Percentiles rank a stretch among this genome's conserved stretches.
Conservation (phyloP, 2,113 vertebrate species). For the Periophthalmus modestus region DNA sequence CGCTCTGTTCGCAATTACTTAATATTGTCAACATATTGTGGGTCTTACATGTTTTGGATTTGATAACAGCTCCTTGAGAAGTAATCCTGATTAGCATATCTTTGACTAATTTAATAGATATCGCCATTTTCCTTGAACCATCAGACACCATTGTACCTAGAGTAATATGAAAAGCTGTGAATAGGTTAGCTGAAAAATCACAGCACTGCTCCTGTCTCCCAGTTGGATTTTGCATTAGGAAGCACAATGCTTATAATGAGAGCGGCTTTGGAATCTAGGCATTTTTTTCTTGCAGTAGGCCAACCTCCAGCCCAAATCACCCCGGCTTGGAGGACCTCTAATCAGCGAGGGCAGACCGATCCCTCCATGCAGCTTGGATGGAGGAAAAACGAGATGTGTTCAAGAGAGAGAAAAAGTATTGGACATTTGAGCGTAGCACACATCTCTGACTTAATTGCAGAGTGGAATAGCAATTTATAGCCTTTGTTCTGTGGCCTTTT, state of each 20-base stretch:
- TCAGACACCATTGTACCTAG: not conserved
- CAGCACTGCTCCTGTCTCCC: not conserved
- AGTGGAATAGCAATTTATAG: slow-evolving; percentile 10
- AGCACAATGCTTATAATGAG: slow-evolving; percentile 52
- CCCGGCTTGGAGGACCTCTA: slow-evolving; percentile 33
- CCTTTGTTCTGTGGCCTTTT: slow-evolving; percentile 10
- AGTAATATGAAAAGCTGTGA: slow-evolving; percentile 7
- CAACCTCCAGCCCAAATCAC: slow-evolving; percentile 50
- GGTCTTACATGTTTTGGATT: too few species aligned
- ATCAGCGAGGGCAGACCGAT: slow-evolving; percentile 36
- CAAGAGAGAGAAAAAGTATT: slow-evolving; percentile 1
- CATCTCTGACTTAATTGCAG: not conserved
- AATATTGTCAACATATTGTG: too few species aligned
- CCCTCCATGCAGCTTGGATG: not conserved
- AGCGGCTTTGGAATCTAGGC: slow-evolving; percentile 15
- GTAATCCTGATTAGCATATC: not conserved
- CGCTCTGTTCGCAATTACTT: too few species aligned
- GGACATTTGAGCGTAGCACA: slow-evolving; percentile 4
- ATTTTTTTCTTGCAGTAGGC: slow-evolving; percentile 25
- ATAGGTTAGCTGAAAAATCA: not conserved
- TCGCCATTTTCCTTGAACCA: not conserved
- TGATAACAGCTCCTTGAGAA: not conserved
- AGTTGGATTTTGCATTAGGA: slow-evolving; percentile 10
- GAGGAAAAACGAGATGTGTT: not conserved
- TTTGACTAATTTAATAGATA: not conserved